Percentiles rank a stretch among this genome's conserved stretches.
Conservation (phyloP, 2,113 vertebrate genomes). For the Addax nasomaculatus region DNA sequence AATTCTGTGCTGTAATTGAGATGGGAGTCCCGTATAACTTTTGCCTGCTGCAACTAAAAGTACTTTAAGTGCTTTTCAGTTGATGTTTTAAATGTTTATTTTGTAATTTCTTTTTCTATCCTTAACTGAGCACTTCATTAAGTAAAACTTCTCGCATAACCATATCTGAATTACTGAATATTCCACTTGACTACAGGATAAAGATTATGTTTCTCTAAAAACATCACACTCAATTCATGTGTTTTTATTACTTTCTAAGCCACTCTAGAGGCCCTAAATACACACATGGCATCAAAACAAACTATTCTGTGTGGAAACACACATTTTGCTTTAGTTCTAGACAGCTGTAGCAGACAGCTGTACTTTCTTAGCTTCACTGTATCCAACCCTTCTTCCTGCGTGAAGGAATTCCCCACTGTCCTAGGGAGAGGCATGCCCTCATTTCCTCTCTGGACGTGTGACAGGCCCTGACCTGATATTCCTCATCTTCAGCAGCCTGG, state of each 20-base stretch:
- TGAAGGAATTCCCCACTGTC: background rate
- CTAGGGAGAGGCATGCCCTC: background rate
- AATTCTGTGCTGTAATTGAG: background rate
- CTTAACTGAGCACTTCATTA: background rate
- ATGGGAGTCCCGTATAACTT: background rate
- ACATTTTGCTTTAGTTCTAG: constrained; percentile 55
- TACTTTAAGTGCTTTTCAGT: background rate
- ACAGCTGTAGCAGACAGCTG: constrained; percentile 54
- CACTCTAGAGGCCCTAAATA: background rate
- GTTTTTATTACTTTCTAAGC: background rate
- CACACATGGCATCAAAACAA: background rate
- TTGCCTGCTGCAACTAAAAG: background rate
- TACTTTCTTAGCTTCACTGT: background rate
- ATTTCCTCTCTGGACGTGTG: background rate
- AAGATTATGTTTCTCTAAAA: constrained; percentile 40
- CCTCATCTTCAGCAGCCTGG: background rate
- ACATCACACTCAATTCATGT: background rate
- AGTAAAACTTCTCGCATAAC: background rate
- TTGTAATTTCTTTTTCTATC: constrained; percentile 19
- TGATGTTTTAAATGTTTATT: background rate
- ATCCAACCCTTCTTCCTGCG: background rate
- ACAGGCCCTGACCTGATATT: background rate
- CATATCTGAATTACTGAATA: constrained; percentile 7
- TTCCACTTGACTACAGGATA: background rate
- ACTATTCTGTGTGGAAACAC: constrained; percentile 4